Percentiles rank a stretch among this genome's conserved stretches.
phyloP scores from a whole-genome alignment of 2,888 invertebrate species.

The Catotricha subobsoleta region DNA sequence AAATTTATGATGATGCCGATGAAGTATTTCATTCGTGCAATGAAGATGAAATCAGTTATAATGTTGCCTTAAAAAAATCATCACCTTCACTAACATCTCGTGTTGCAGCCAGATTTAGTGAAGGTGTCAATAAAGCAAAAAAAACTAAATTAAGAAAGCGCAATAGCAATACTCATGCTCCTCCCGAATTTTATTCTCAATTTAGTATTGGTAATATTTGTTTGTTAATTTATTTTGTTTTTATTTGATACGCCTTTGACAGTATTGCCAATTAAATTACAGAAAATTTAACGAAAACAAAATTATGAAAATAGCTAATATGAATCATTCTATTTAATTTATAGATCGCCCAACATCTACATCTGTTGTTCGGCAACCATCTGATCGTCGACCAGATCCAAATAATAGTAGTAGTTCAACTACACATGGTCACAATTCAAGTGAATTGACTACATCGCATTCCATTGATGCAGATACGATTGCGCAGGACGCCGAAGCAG shows the following conservation, averaged over 20 bases:
- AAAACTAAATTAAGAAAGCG: slow-evolving; percentile 18
- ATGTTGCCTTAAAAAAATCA: slow-evolving; percentile 12
- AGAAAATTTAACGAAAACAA: too few species aligned
- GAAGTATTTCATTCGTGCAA: slow-evolving; percentile 4
- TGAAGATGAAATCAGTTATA: not conserved
- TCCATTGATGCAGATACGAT: slow-evolving; percentile 19
- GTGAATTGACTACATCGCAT: slow-evolving; percentile 17
- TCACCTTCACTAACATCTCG: slow-evolving; percentile 25
- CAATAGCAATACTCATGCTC: slow-evolving; percentile 17
- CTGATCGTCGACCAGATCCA: slow-evolving; percentile 28
- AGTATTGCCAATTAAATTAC: too few species aligned
- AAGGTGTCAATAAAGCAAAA: too few species aligned
- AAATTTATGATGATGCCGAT: not conserved
- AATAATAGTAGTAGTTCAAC: slow-evolving; percentile 20
- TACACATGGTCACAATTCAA: slow-evolving; percentile 13
- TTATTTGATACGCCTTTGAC: too few species aligned
- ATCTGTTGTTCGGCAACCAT: slow-evolving; percentile 27
- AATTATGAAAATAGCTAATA: not conserved
- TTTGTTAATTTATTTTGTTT: not conserved
- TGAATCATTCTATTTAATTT: slow-evolving; percentile 8
- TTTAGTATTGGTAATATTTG: slow-evolving; percentile 21
- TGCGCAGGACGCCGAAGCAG: slow-evolving; percentile 21
- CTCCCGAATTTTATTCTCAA: slow-evolving; percentile 22
- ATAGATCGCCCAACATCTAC: slow-evolving; percentile 25
- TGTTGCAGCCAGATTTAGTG: slow-evolving; percentile 24